A percentile compares a stretch with the other conserved stretches of the same genome.
Evolutionary conservation across 2,797 vertebrate species (phyloP).

Genomic region (Emydoidea blandingii): DNA sequence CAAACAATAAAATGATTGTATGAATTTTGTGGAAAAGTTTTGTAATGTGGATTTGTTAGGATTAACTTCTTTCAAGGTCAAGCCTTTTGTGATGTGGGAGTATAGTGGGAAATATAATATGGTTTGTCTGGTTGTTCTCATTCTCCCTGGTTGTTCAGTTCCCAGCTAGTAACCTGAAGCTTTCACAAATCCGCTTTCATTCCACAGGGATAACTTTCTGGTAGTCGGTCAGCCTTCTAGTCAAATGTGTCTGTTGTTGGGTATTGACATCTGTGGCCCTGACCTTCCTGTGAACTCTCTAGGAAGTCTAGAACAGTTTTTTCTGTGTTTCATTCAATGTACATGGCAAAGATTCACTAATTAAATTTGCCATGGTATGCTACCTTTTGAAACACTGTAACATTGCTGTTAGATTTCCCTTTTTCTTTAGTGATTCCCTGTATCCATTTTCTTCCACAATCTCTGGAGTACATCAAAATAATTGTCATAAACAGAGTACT

Average conservation of each 20-base stretch:
- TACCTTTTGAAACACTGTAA: neutral
- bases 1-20: slow-evolving; percentile 44
- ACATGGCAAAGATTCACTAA: neutral
- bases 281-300: slow-evolving; percentile 72
- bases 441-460: neutral
- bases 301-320: neutral
- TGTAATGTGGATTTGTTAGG: slow-evolving; percentile 29
- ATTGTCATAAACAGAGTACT: neutral
- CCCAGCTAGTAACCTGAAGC: slow-evolving; percentile 40
- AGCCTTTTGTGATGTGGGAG: slow-evolving; percentile 32
- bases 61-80: slow-evolving; percentile 39
- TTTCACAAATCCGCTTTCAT: slow-evolving; percentile 24
- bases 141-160: slow-evolving; percentile 41
- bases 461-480: slow-evolving; percentile 56
- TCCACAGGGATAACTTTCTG: slow-evolving; percentile 32
- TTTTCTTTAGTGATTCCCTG: neutral
- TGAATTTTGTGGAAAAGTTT: slow-evolving; percentile 29
- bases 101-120: slow-evolving; percentile 46
- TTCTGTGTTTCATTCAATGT: neutral
- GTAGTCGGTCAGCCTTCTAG: slow-evolving; percentile 33
- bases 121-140: slow-evolving; percentile 15
- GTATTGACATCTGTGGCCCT: slow-evolving; percentile 37
- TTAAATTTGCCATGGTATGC: neutral
- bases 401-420: neutral
- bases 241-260: slow-evolving; percentile 46